phyloP scores from a whole-genome alignment of 1,140 invertebrate species.

The Drosophila kohkoa region DNA sequence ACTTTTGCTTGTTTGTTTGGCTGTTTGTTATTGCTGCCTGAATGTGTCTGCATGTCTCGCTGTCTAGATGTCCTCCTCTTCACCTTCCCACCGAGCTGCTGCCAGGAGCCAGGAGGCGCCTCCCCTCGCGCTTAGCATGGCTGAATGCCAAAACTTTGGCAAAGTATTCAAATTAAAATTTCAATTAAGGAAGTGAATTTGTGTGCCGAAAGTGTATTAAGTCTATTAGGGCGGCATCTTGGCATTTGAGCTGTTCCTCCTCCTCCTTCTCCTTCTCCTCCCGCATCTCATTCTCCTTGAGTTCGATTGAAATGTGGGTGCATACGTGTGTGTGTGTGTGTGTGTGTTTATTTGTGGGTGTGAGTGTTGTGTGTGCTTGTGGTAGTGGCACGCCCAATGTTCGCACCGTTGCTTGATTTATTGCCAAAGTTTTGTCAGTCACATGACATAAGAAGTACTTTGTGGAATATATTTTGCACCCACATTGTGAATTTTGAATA shows the following conservation, averaged over 20 bases:
- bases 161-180: slow-evolving; percentile 84
- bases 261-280: slow-evolving; percentile 39
- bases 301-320: slow-evolving; percentile 45
- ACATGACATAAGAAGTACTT: slow-evolving; percentile 81
- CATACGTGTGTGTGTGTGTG: slow-evolving; percentile 37
- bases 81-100: neutral
- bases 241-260: slow-evolving; percentile 65
- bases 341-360: slow-evolving; percentile 18
- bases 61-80: neutral
- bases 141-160: slow-evolving; percentile 80
- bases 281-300: neutral
- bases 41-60: slow-evolving; percentile 30
- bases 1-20: slow-evolving; percentile 69
- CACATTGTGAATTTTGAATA: slow-evolving; percentile 63
- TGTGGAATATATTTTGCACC: slow-evolving; percentile 76
- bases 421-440: slow-evolving; percentile 80
- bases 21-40: slow-evolving; percentile 72
- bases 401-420: slow-evolving; percentile 76
- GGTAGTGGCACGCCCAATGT: slow-evolving; percentile 59
- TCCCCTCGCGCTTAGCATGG: slow-evolving; percentile 36
- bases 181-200: slow-evolving; percentile 84
- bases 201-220: slow-evolving; percentile 83
- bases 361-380: neutral
- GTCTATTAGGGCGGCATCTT: slow-evolving; percentile 80
- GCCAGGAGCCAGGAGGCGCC: neutral